phyloP scores from a whole-genome alignment of 1,140 invertebrate genomes.

The Drosophila rhopaloa region DNA sequence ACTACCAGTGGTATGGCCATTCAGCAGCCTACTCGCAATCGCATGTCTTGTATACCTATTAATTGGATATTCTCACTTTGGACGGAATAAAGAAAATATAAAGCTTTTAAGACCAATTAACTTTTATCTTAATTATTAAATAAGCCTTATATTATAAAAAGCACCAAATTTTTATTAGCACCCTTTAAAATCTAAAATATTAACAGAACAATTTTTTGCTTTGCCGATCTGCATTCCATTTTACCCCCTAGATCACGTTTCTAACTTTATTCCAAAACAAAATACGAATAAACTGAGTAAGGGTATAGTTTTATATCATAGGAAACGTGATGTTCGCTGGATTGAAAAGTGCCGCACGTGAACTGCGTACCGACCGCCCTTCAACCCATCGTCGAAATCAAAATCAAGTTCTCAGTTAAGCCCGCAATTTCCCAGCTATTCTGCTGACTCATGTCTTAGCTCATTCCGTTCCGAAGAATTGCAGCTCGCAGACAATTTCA shows the following conservation, averaged over 20 bases:
- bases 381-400: neutral
- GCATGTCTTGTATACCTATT: slow-evolving; percentile 5
- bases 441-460: slow-evolving; percentile 21
- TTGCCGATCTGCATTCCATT: neutral
- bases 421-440: too few species aligned
- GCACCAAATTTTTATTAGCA: too few species aligned
- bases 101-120: neutral
- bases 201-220: neutral
- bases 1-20: slow-evolving; percentile 11
- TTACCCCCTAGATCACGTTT: slow-evolving; percentile 5
- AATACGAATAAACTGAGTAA: slow-evolving; percentile 5
- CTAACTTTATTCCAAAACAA: neutral
- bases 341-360: neutral
- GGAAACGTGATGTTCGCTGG: slow-evolving; percentile 30
- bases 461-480: slow-evolving; percentile 3
- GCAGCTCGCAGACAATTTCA: slow-evolving; percentile 47
- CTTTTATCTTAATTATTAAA: too few species aligned
- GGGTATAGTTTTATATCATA: slow-evolving; percentile 10
- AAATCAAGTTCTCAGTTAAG: neutral
- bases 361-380: neutral
- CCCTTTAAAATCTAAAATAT: too few species aligned
- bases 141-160: too few species aligned
- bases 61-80: neutral
- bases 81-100: neutral
- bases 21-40: slow-evolving; percentile 2